A percentile compares a stretch with the other conserved stretches of the same genome.
Conservation (phyloP, 2,797 vertebrate genomes). For the Myotis daubentonii region DNA sequence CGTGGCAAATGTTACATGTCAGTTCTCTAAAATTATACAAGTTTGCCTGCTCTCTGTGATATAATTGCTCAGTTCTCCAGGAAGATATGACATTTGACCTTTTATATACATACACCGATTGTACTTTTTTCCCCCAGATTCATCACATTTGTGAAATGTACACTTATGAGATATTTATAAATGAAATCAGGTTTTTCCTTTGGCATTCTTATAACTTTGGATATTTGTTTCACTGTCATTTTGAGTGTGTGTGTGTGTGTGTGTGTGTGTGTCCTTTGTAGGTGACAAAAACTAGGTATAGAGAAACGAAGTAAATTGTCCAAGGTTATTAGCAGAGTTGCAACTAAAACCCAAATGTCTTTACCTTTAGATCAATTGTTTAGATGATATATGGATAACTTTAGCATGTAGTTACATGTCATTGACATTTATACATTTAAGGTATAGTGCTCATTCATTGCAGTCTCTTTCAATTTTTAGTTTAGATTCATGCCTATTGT, state of each 20-base stretch:
- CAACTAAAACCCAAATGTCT: background rate
- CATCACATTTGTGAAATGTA: conserved; percentile 54
- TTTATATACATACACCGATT: conserved; percentile 38
- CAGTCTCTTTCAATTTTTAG: conserved; percentile 15
- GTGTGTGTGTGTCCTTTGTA: background rate
- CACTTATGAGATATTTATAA: conserved; percentile 51
- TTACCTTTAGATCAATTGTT: background rate
- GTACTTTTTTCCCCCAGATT: conserved; percentile 20
- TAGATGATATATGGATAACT: background rate
- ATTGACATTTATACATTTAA: background rate
- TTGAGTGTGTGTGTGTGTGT: background rate
- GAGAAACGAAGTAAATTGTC: conserved; percentile 3
- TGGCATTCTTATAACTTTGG: conserved; percentile 60
- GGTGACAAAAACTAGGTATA: background rate
- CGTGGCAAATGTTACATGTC: background rate
- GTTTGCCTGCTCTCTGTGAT: background rate
- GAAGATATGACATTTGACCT: conserved; percentile 51
- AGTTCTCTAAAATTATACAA: conserved; percentile 31
- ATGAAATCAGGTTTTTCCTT: conserved; percentile 62
- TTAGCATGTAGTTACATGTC: background rate
- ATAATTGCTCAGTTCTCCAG: conserved; percentile 43
- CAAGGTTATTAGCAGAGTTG: background rate
- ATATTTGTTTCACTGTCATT: conserved; percentile 48
- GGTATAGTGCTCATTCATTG: background rate
- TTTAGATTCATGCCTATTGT: background rate